These are phyloP conservation scores for Brevimyrus niger DNA, from an alignment of 2,113 vertebrate species.

Conservation along the genomic window DNA sequence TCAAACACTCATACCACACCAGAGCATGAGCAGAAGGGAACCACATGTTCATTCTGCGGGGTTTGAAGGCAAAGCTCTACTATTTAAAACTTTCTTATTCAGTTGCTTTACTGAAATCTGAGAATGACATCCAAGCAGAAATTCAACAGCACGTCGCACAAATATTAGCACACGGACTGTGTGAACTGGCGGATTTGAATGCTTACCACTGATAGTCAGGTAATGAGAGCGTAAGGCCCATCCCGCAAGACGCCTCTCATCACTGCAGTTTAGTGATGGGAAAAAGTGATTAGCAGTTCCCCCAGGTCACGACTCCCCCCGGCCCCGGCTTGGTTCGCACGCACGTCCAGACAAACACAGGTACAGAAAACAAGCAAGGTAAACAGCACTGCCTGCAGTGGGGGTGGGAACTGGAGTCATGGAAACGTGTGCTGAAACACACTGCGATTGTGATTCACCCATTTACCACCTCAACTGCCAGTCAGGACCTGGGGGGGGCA, in stretches of 20 bases:
- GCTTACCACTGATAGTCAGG: neutral
- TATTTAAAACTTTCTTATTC: neutral
- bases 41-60: neutral
- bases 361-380: neutral
- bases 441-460: neutral
- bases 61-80: neutral
- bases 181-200: neutral
- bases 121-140: neutral
- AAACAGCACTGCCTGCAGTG: neutral
- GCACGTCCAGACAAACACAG: neutral
- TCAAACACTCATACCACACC: neutral
- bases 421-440: neutral
- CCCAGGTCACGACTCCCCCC: neutral
- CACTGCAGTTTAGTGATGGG: neutral
- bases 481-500: neutral
- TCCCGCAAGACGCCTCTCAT: neutral
- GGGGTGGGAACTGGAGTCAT: neutral
- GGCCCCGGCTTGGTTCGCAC: neutral
- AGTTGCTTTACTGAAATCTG: neutral
- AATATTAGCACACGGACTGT: neutral
- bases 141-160: neutral
- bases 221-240: neutral
- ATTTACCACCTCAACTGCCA: neutral
- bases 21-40: neutral
- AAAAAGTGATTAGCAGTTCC: neutral